phyloP scores from a whole-genome alignment of 2,113 vertebrate genomes.

The Cololabis saira region DNA sequence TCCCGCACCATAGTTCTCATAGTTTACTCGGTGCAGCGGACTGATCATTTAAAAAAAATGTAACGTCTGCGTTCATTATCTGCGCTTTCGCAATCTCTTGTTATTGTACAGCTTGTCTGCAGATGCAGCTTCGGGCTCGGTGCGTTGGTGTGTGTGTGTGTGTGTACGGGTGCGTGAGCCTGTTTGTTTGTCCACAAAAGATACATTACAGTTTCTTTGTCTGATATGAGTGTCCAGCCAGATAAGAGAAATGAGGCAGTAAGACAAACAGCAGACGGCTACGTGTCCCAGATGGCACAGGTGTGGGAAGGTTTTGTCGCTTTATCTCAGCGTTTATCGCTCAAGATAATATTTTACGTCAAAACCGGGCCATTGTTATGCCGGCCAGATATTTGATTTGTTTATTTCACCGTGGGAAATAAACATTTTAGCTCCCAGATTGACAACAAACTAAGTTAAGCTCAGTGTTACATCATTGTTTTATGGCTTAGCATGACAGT shows the following conservation, averaged over 20 bases:
- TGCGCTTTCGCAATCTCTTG: conserved; percentile 4
- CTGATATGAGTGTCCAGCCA: not conserved
- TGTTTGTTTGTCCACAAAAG: conserved; percentile 24
- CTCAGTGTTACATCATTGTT: no score
- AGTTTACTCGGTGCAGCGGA: conserved; percentile 45
- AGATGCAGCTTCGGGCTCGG: conserved; percentile 25
- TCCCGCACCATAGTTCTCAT: conserved; percentile 51
- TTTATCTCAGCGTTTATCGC: conserved; percentile 14
- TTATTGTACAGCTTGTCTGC: conserved; percentile 40
- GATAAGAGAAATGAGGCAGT: conserved; percentile 22
- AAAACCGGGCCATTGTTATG: not conserved
- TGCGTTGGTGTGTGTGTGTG: not conserved
- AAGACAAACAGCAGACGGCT: conserved; percentile 24
- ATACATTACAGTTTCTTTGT: conserved; percentile 27
- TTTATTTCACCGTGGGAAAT: no score
- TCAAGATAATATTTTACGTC: not conserved
- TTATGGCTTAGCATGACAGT: no score
- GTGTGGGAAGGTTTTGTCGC: conserved; percentile 16
- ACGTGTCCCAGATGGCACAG: not conserved
- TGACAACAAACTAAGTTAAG: no score
- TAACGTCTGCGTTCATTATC: conserved; percentile 14
- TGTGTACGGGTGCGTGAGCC: not conserved
- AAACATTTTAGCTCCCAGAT: no score
- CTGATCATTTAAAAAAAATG: conserved; percentile 29
- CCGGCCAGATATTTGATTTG: not conserved